Percentiles rank a stretch among this genome's conserved stretches.
These are phyloP conservation scores for Merodon equestris DNA, from an alignment of 2,888 invertebrate genomes.

Conservation along the genomic window DNA sequence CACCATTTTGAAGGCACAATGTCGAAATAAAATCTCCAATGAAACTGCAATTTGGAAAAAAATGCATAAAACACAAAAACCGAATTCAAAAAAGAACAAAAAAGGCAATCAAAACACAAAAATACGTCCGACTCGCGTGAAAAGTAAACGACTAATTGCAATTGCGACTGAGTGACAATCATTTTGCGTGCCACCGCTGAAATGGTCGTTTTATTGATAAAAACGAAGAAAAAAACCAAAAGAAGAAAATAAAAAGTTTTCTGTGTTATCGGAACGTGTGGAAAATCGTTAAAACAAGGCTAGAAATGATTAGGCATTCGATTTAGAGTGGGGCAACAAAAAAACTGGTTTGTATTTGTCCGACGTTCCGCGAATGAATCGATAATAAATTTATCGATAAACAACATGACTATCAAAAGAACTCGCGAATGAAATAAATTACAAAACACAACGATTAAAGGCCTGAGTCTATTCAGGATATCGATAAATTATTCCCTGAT, in stretches of 20 bases:
- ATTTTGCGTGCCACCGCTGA: slow-evolving; percentile 8
- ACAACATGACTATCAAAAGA: no score
- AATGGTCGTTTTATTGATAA: slow-evolving; percentile 38
- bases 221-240: no score
- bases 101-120: slow-evolving; percentile 6
- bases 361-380: no score
- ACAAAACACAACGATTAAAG: no score
- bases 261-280: slow-evolving; percentile 48
- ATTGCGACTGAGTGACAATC: slow-evolving; percentile 29
- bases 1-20: slow-evolving; percentile 32
- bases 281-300: slow-evolving; percentile 33
- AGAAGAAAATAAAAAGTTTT: not conserved
- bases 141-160: slow-evolving; percentile 16
- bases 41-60: not conserved
- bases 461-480: not conserved
- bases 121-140: slow-evolving; percentile 6
- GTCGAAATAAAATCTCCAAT: not conserved
- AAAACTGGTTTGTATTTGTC: no score
- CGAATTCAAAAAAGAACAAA: not conserved
- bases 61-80: not conserved
- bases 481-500: no score
- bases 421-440: no score
- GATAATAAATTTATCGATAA: no score
- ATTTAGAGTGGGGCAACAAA: slow-evolving; percentile 12
- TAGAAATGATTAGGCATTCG: slow-evolving; percentile 32